A percentile compares a stretch with the other conserved stretches of the same genome.
Conservation (phyloP, 1,140 invertebrate genomes). For the Habropoda laboriosa region DNA sequence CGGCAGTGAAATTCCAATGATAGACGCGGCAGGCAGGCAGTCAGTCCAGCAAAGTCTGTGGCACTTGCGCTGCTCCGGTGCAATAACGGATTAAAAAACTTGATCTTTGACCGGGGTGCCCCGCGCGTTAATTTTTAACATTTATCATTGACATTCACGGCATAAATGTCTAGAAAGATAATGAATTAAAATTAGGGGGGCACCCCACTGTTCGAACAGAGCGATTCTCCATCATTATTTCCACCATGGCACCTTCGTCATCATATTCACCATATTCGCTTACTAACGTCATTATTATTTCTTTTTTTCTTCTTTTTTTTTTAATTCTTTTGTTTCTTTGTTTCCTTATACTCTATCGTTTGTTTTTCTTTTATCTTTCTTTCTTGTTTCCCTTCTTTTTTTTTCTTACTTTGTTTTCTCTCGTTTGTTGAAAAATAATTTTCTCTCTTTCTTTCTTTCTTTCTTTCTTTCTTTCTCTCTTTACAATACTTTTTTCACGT, state of each 20-base stretch:
- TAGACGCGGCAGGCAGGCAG: conserved; percentile 77
- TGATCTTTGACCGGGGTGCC: conserved; percentile 73
- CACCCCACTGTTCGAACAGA: conserved; percentile 75
- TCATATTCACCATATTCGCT: conserved; percentile 66
- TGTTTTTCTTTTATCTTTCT: not conserved
- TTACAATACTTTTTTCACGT: conserved; percentile 72
- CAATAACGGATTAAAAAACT: conserved; percentile 67
- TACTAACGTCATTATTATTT: conserved; percentile 58
- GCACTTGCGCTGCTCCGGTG: conserved; percentile 73
- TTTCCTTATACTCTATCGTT: conserved; percentile 27
- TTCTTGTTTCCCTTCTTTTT: not conserved
- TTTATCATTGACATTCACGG: conserved; percentile 64
- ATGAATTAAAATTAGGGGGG: conserved; percentile 75
- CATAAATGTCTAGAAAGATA: conserved; percentile 65
- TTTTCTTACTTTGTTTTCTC: not conserved
- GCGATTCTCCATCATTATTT: conserved; percentile 62
- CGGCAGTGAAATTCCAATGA: conserved; percentile 83
- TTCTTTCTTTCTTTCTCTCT: conserved; percentile 44
- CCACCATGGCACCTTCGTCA: conserved; percentile 73
- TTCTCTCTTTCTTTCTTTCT: not conserved
- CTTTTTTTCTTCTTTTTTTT: conserved; percentile 30
- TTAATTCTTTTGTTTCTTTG: conserved; percentile 32
- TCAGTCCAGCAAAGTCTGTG: conserved; percentile 73
- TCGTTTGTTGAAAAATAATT: conserved; percentile 26
- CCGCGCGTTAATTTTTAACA: conserved; percentile 74